Conservation (phyloP, 2,888 invertebrate species). For the Chrysomela aeneicollis region DNA sequence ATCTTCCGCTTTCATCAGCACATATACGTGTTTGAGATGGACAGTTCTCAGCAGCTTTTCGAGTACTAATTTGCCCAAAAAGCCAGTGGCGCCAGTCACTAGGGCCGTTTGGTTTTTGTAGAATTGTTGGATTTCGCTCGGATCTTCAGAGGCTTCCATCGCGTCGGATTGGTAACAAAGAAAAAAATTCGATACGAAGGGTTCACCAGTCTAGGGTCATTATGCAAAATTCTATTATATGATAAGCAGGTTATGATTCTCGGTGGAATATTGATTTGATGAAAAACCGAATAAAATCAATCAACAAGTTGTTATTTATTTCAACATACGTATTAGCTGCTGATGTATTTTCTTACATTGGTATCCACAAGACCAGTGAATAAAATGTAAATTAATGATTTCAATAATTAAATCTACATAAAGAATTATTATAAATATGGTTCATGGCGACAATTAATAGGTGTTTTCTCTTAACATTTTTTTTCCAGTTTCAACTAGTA, state of each 20-base stretch:
- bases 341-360: too few species aligned
- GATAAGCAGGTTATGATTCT: background rate
- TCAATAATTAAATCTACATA: too few species aligned
- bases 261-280: too few species aligned
- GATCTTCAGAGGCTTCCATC: constrained; percentile 24
- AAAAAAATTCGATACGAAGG: background rate
- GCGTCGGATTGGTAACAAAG: background rate
- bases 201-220: background rate
- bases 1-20: constrained; percentile 53
- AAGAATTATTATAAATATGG: too few species aligned
- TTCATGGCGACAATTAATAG: too few species aligned
- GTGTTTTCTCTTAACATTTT: too few species aligned
- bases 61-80: constrained; percentile 47
- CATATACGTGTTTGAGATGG: constrained; percentile 48
- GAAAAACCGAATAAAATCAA: too few species aligned
- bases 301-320: too few species aligned
- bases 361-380: too few species aligned
- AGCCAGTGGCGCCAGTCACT: constrained; percentile 46
- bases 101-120: constrained; percentile 42
- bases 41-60: constrained; percentile 51
- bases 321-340: too few species aligned
- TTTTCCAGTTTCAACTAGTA: too few species aligned
- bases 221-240: constrained; percentile 7
- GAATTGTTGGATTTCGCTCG: constrained; percentile 43
- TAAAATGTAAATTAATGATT: too few species aligned